Conservation (phyloP, 2,888 invertebrate genomes). For the Embidobia sp. region DNA sequence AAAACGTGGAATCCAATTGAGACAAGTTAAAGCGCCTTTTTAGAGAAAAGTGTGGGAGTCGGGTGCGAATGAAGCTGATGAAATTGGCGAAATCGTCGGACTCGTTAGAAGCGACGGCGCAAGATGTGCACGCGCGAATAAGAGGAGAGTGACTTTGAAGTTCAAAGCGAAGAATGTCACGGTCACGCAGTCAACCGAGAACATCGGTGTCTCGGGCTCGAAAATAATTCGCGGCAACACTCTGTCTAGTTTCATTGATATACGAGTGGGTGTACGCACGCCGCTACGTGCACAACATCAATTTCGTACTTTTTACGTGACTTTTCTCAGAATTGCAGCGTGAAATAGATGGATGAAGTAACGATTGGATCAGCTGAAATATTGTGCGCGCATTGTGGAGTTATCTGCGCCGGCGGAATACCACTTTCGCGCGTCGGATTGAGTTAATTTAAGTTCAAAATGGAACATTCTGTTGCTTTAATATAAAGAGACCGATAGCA, state of each 20-base stretch:
- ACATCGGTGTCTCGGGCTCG: constrained; percentile 54
- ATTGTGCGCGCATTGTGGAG: constrained; percentile 43
- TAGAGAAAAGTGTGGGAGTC: no score
- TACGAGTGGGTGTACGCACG: constrained; percentile 13
- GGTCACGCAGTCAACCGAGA: constrained; percentile 58
- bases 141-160: constrained; percentile 51
- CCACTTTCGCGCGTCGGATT: constrained; percentile 19
- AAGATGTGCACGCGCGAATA: constrained; percentile 32
- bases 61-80: no score
- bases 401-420: constrained; percentile 20
- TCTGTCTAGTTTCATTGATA: constrained; percentile 50
- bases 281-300: constrained; percentile 49
- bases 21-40: no score
- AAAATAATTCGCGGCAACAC: constrained; percentile 52
- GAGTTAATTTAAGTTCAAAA: constrained; percentile 29
- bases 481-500: no score
- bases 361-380: constrained; percentile 56
- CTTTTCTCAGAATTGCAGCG: constrained; percentile 48
- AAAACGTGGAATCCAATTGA: no score
- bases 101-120: constrained; percentile 22
- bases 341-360: constrained; percentile 53
- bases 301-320: constrained; percentile 45
- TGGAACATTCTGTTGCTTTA: no score
- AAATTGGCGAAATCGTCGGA: constrained; percentile 1
- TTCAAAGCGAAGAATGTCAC: constrained; percentile 62